Conservation (phyloP, 2,113 vertebrate genomes). For the Ibidorhyncha struthersii region DNA sequence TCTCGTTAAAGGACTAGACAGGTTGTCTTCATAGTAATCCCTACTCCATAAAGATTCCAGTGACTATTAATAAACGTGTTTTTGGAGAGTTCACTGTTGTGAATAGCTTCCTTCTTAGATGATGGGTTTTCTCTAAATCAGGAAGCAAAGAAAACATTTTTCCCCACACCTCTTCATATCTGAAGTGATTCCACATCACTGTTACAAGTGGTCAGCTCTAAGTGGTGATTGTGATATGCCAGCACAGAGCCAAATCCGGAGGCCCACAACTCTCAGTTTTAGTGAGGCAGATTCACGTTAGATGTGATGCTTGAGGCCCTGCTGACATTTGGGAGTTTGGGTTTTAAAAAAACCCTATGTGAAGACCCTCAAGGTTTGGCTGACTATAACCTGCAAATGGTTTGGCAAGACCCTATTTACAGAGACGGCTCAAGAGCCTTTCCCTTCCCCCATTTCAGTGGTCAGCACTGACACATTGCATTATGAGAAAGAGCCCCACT, state of each 20-base stretch:
- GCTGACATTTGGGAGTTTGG: neutral
- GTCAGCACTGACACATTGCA: constrained; percentile 54
- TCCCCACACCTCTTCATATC: neutral
- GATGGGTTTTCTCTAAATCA: neutral
- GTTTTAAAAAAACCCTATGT: neutral
- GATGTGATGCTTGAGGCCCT: neutral
- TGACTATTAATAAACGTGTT: neutral
- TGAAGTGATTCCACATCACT: neutral
- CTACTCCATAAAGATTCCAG: neutral
- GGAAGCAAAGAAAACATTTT: constrained; percentile 9
- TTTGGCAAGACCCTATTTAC: constrained; percentile 45
- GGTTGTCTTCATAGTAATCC: neutral
- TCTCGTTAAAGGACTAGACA: neutral
- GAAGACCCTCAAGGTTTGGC: constrained; percentile 26
- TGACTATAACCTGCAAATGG: constrained; percentile 30
- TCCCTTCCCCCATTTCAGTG: constrained; percentile 36
- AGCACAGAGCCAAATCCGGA: neutral
- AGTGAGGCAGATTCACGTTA: neutral
- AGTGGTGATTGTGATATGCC: neutral
- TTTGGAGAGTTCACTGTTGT: neutral
- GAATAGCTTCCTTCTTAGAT: neutral
- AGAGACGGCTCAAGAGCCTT: neutral
- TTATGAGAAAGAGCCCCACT: constrained; percentile 49
- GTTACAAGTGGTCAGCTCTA: neutral
- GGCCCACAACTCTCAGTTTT: neutral